A percentile compares a stretch with the other conserved stretches of the same genome.
These are phyloP conservation scores for Dermatemys mawii DNA, from an alignment of 2,113 vertebrate genomes.

Conservation along the genomic window DNA sequence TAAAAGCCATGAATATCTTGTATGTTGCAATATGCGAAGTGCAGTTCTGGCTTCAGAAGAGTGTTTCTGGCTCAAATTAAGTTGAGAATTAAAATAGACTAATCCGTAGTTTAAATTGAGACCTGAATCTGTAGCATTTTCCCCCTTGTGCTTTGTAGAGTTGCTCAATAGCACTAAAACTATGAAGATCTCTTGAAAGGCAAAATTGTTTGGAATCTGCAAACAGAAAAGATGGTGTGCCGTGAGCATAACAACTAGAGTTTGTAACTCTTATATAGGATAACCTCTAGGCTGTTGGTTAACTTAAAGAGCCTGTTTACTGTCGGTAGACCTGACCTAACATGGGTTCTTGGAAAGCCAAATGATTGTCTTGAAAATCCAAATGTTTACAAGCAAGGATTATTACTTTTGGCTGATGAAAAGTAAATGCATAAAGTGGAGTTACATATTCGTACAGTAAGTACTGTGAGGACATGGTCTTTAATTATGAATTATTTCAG, in stretches of 20 bases:
- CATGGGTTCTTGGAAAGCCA: not conserved
- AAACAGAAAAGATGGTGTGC: not conserved
- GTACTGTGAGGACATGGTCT: not conserved
- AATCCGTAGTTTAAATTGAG: too few species aligned
- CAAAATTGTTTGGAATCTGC: not conserved
- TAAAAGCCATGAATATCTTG: not conserved
- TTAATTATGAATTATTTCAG: not conserved
- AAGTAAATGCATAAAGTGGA: not conserved
- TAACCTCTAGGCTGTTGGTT: not conserved
- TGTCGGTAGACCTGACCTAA: not conserved
- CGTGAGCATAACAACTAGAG: not conserved
- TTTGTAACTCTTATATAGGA: accelerated
- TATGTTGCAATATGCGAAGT: not conserved
- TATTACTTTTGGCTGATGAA: not conserved
- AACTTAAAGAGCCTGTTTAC: not conserved
- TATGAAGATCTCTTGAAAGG: not conserved
- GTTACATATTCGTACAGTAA: not conserved
- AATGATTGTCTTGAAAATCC: not conserved
- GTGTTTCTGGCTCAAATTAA: not conserved
- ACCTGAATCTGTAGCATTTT: accelerated
- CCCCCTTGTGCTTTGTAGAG: accelerated
- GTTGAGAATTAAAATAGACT: not conserved
- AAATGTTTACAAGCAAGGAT: not conserved
- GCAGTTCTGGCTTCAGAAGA: not conserved
- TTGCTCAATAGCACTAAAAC: not conserved